These are phyloP conservation scores for Sarcophaga carnaria DNA, from an alignment of 2,888 invertebrate species.

Conservation along the genomic window DNA sequence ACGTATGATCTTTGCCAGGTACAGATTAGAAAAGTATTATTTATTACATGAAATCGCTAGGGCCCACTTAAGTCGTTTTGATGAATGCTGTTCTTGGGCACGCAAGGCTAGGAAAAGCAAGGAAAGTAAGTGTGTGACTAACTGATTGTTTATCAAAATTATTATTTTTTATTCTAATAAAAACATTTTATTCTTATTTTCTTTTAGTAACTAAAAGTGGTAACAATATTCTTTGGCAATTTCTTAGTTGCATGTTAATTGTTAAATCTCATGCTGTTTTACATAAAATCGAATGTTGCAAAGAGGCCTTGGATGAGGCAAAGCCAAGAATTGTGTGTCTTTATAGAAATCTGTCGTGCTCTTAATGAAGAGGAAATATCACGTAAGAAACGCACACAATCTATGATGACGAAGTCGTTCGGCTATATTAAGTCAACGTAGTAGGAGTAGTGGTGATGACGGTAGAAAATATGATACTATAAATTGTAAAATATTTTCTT, in stretches of 20 bases:
- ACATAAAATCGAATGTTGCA: constrained; percentile 76
- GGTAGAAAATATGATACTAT: neutral
- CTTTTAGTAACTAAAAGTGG: constrained; percentile 72
- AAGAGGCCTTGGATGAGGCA: constrained; percentile 75
- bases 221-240: constrained; percentile 76
- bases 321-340: constrained; percentile 71
- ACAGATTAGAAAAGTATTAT: constrained; percentile 76
- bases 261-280: constrained; percentile 77
- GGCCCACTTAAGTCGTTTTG: constrained; percentile 74
- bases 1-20: constrained; percentile 74
- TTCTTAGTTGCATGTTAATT: constrained; percentile 75
- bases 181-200: constrained; percentile 3
- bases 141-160: no score
- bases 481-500: neutral
- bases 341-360: constrained; percentile 75
- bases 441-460: constrained; percentile 32
- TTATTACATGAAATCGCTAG: constrained; percentile 76
- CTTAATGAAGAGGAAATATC: constrained; percentile 75
- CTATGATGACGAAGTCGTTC: constrained; percentile 66
- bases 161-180: no score
- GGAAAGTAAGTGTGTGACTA: constrained; percentile 68
- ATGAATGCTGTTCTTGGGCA: constrained; percentile 73
- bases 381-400: constrained; percentile 74
- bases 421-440: constrained; percentile 62
- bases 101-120: constrained; percentile 68